Evolutionary conservation across 1,140 invertebrate genomes (phyloP).

Genomic region (Procambarus virginalis): DNA sequence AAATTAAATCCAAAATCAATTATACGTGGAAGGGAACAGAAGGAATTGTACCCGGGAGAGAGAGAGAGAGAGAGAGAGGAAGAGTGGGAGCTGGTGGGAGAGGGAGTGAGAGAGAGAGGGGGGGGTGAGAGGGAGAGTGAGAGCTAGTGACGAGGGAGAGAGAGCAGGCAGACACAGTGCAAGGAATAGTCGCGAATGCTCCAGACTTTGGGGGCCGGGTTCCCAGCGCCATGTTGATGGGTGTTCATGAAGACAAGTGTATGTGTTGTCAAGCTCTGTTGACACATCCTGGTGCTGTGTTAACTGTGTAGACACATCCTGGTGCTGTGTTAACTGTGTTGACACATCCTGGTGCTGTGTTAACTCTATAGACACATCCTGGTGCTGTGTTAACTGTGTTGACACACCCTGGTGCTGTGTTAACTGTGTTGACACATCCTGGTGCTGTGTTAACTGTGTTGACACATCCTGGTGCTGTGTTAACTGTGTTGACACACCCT

Average conservation of each 20-base stretch:
- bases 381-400: too few species aligned
- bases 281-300: too few species aligned
- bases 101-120: background rate
- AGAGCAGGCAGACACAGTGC: background rate
- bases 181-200: background rate
- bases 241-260: background rate
- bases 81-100: background rate
- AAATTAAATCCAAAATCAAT: slow-evolving; percentile 43
- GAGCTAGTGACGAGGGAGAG: background rate
- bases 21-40: slow-evolving; percentile 33
- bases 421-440: too few species aligned
- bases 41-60: slow-evolving; percentile 37
- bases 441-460: too few species aligned
- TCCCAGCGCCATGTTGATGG: background rate
- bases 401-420: too few species aligned
- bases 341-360: too few species aligned
- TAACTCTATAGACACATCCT: too few species aligned
- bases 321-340: too few species aligned
- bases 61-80: background rate
- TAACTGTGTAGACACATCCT: too few species aligned
- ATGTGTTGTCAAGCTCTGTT: background rate
- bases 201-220: background rate
- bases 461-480: too few species aligned
- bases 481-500: too few species aligned
- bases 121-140: background rate